A percentile compares a stretch with the other conserved stretches of the same genome.
Evolutionary conservation across 2,888 invertebrate species (phyloP).

Genomic region (Aporophyla nigra): DNA sequence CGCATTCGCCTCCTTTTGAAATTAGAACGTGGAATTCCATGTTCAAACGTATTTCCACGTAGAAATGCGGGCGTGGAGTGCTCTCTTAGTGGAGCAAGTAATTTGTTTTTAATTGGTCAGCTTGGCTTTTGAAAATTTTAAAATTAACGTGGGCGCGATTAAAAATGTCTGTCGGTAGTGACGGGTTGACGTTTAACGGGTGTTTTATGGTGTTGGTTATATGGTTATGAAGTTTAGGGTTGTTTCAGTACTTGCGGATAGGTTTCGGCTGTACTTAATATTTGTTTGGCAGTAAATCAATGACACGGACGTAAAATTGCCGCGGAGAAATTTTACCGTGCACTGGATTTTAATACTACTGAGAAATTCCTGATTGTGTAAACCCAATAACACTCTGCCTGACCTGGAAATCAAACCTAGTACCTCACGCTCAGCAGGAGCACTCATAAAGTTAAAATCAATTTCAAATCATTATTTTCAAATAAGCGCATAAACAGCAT

Average conservation of each 20-base stretch:
- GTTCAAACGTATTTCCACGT: slow-evolving; percentile 65
- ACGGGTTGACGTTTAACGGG: slow-evolving; percentile 33
- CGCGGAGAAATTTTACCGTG: too few relatives aligned
- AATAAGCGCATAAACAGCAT: too few relatives aligned
- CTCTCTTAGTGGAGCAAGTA: slow-evolving; percentile 64
- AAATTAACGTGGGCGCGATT: slow-evolving; percentile 54
- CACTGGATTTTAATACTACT: too few relatives aligned
- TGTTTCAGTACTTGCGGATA: not conserved
- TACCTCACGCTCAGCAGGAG: too few relatives aligned
- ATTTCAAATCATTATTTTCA: too few relatives aligned
- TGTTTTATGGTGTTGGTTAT: slow-evolving; percentile 6
- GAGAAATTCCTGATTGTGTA: too few relatives aligned
- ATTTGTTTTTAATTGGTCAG: slow-evolving; percentile 76
- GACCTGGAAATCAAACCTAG: too few relatives aligned
- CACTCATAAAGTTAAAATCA: too few relatives aligned
- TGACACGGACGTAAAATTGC: too few relatives aligned
- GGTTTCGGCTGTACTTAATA: too few relatives aligned
- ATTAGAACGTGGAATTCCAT: slow-evolving; percentile 74
- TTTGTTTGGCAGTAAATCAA: too few relatives aligned
- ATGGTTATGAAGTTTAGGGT: not conserved
- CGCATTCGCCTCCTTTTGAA: slow-evolving; percentile 70
- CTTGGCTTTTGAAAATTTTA: slow-evolving; percentile 49
- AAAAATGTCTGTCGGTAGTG: slow-evolving; percentile 47
- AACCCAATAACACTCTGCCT: too few relatives aligned
- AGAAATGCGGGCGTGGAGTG: slow-evolving; percentile 60